Conservation (phyloP, 2,113 vertebrate genomes). For the Progne subis region DNA sequence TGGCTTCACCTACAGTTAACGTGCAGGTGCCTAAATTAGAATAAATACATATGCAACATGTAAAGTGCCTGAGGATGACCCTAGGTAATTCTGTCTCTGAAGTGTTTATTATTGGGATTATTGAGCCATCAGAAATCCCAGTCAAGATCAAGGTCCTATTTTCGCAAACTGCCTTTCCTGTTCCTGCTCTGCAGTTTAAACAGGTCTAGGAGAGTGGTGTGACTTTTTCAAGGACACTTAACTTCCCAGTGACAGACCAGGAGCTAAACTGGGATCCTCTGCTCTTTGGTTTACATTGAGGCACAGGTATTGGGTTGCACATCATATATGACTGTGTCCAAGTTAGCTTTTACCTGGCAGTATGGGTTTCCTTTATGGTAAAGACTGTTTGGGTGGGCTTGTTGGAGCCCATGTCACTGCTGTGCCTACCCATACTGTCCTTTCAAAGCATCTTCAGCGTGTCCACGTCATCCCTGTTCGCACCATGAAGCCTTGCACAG, state of each 20-base stretch:
- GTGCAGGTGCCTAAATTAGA: neutral
- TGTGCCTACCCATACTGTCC: neutral
- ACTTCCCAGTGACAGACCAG: neutral
- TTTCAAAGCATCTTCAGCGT: neutral
- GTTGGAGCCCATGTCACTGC: neutral
- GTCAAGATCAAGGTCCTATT: neutral
- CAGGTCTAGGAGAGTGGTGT: neutral
- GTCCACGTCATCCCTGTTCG: neutral
- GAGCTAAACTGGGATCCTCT: neutral
- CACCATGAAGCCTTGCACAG: neutral
- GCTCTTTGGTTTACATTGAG: neutral
- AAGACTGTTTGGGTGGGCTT: neutral
- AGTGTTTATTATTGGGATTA: conserved; percentile 5
- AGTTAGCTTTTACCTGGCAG: neutral
- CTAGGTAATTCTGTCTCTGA: neutral
- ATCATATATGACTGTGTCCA: neutral
- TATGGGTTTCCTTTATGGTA: neutral
- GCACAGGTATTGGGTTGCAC: neutral
- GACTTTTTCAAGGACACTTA: neutral
- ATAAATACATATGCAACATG: conserved; percentile 34
- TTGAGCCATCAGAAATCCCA: neutral
- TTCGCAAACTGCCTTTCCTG: neutral
- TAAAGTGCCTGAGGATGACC: conserved; percentile 37
- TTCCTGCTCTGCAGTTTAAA: neutral
- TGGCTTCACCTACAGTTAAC: neutral